Percentiles rank a stretch among this genome's conserved stretches.
phyloP scores from a whole-genome alignment of 92 coral and sea anemone species.

The Siderastrea siderea region DNA sequence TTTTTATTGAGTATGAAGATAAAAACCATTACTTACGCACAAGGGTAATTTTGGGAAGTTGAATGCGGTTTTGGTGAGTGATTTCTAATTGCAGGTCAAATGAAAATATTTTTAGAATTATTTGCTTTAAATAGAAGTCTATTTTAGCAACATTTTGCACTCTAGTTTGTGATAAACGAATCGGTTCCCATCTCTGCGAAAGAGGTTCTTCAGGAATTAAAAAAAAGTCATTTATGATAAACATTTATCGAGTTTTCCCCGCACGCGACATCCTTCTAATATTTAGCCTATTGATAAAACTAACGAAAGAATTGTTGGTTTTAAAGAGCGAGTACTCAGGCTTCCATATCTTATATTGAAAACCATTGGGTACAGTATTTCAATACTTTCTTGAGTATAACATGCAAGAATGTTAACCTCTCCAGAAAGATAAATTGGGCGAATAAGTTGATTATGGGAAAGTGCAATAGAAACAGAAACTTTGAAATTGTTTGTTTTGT shows the following conservation, averaged over 20 bases:
- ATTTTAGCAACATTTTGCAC: neutral
- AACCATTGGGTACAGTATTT: too few relatives aligned
- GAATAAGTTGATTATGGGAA: neutral
- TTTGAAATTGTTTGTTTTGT: neutral
- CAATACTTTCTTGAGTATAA: neutral
- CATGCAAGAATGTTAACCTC: neutral
- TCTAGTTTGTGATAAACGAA: neutral
- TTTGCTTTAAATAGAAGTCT: slow-evolving; percentile 20
- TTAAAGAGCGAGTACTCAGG: neutral
- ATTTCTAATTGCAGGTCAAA: neutral
- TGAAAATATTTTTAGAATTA: slow-evolving; percentile 16
- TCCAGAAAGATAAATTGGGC: neutral
- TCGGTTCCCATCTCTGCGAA: neutral
- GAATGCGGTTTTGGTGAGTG: neutral
- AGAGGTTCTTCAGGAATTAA: neutral
- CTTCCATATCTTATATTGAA: slow-evolving; percentile 7
- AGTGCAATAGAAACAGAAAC: neutral
- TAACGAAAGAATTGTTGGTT: neutral
- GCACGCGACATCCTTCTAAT: slow-evolving; percentile 7
- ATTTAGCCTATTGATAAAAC: neutral
- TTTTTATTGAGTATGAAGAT: neutral
- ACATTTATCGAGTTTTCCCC: neutral
- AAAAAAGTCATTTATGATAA: neutral
- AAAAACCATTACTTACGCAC: too few relatives aligned
- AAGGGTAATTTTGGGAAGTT: neutral